These are phyloP conservation scores for Dascyllus trimaculatus DNA, from an alignment of 2,113 vertebrate genomes.

Conservation along the genomic window DNA sequence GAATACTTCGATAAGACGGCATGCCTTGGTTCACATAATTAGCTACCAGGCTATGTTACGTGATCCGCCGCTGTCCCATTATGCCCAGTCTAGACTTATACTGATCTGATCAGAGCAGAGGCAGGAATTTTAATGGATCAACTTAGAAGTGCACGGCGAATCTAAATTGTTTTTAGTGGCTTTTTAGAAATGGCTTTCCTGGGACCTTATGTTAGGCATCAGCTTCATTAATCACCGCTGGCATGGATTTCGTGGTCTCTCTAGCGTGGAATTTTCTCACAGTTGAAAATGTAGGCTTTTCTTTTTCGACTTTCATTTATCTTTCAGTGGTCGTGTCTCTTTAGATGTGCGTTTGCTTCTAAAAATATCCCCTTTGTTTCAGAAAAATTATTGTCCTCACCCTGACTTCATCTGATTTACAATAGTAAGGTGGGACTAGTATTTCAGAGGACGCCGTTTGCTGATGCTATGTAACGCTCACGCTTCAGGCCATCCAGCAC, in stretches of 20 bases:
- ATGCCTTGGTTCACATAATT: constrained; percentile 79
- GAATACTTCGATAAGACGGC: constrained; percentile 73
- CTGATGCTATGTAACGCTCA: not conserved
- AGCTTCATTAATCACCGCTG: constrained; percentile 69
- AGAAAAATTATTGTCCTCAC: constrained; percentile 35
- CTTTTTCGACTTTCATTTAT: constrained; percentile 51
- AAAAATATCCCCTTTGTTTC: constrained; percentile 43
- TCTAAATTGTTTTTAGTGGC: constrained; percentile 57
- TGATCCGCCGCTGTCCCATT: constrained; percentile 69
- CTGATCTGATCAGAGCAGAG: constrained; percentile 70
- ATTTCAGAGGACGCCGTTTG: constrained; percentile 34
- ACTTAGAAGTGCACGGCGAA: constrained; percentile 42
- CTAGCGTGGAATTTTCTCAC: constrained; percentile 65
- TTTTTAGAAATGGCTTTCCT: constrained; percentile 61
- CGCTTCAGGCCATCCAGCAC: not conserved
- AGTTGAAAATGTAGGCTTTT: constrained; percentile 25
- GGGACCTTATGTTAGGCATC: constrained; percentile 58
- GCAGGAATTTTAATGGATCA: constrained; percentile 75
- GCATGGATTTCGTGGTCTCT: constrained; percentile 40
- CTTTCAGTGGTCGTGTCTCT: constrained; percentile 18
- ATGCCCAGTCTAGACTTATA: constrained; percentile 70
- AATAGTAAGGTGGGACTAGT: constrained; percentile 9
- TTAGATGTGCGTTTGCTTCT: constrained; percentile 41
- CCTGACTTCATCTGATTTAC: constrained; percentile 36
- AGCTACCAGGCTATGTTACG: constrained; percentile 74